Evolutionary conservation across 1,140 invertebrate species (phyloP).

Genomic region (Aphelinus atriplicis): DNA sequence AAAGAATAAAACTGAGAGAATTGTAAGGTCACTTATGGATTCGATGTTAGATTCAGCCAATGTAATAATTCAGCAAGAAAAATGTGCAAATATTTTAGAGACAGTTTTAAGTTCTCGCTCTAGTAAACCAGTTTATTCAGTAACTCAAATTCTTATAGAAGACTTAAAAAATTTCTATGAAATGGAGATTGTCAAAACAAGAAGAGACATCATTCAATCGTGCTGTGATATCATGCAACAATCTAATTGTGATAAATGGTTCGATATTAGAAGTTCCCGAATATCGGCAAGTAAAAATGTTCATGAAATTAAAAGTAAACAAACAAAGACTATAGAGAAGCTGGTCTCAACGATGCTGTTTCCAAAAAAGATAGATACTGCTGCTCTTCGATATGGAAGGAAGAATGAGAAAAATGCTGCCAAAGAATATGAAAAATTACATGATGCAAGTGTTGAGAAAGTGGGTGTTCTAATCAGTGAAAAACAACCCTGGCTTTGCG

Average conservation of each 20-base stretch:
- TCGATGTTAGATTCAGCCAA: slow-evolving; percentile 13
- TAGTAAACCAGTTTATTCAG: not conserved
- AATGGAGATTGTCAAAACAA: slow-evolving; percentile 8
- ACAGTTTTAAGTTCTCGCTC: not conserved
- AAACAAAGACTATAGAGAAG: slow-evolving; percentile 40
- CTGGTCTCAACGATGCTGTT: slow-evolving; percentile 39
- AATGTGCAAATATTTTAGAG: slow-evolving; percentile 12
- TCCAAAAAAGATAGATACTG: slow-evolving; percentile 28
- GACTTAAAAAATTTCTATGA: not conserved
- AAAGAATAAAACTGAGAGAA: slow-evolving; percentile 24
- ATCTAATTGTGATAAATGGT: slow-evolving; percentile 43
- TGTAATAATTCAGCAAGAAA: slow-evolving; percentile 29
- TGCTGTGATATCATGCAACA: slow-evolving; percentile 47
- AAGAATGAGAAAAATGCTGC: slow-evolving; percentile 32
- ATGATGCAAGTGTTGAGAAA: slow-evolving; percentile 36
- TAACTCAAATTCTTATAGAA: not conserved
- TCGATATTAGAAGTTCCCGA: slow-evolving; percentile 38
- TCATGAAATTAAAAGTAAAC: slow-evolving; percentile 45
- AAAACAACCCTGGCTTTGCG: slow-evolving; percentile 46
- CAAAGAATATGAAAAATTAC: slow-evolving; percentile 38
- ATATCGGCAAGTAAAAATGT: slow-evolving; percentile 45
- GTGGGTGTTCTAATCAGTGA: slow-evolving; percentile 41
- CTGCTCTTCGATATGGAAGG: slow-evolving; percentile 26
- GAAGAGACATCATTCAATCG: slow-evolving; percentile 52
- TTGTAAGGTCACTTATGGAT: slow-evolving; percentile 20